These are phyloP conservation scores for Aeoliscus strigatus DNA, from an alignment of 2,797 vertebrate species.

Conservation along the genomic window DNA sequence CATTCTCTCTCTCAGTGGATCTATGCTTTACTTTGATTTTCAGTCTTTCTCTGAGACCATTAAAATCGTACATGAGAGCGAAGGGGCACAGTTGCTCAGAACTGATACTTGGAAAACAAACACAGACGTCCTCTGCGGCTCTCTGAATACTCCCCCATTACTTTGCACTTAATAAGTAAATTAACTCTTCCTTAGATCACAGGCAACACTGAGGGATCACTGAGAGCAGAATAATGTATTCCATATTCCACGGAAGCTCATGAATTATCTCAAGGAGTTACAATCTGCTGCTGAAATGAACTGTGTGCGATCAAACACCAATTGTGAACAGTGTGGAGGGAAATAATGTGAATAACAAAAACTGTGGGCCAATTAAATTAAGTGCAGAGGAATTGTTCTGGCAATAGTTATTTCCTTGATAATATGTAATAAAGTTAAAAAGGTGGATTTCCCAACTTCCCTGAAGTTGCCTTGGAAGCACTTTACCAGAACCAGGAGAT, in stretches of 20 bases:
- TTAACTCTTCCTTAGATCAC: slow-evolving; percentile 22
- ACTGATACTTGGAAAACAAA: slow-evolving; percentile 52
- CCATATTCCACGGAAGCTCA: slow-evolving; percentile 15
- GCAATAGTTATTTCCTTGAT: no score
- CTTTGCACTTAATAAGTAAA: slow-evolving; percentile 52
- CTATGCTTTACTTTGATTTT: slow-evolving; percentile 1
- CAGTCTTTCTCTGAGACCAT: slow-evolving; percentile 8
- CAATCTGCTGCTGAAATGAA: slow-evolving; percentile 24
- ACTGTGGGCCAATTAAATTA: slow-evolving; percentile 14
- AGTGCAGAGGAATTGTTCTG: no score
- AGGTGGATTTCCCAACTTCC: no score
- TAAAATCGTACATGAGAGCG: slow-evolving; percentile 33
- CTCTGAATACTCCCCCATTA: slow-evolving; percentile 47
- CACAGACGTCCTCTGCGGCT: slow-evolving; percentile 38
- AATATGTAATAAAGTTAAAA: no score
- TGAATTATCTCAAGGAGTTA: slow-evolving; percentile 35
- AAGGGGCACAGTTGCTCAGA: slow-evolving; percentile 29
- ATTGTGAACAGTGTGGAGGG: slow-evolving; percentile 17
- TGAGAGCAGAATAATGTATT: slow-evolving; percentile 17
- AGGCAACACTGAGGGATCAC: slow-evolving; percentile 19
- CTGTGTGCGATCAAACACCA: slow-evolving; percentile 28
- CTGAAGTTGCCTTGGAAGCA: no score
- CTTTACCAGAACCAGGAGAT: no score
- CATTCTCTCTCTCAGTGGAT: no score
- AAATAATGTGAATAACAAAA: slow-evolving; percentile 25